A percentile compares a stretch with the other conserved stretches of the same genome.
Evolutionary conservation across 2,888 invertebrate genomes (phyloP).

Genomic region (Oeneis ivallda): DNA sequence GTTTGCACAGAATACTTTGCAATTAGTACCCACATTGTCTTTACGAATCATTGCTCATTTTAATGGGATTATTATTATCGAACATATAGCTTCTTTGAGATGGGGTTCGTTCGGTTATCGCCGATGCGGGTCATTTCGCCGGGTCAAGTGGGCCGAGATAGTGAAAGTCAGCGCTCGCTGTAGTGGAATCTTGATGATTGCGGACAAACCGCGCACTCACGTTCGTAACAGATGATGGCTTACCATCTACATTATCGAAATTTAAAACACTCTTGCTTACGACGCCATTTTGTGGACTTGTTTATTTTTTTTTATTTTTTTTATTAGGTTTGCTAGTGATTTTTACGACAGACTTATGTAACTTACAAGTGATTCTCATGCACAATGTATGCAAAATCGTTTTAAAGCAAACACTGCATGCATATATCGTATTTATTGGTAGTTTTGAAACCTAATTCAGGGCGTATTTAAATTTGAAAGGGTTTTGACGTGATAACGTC

Average conservation of each 20-base stretch:
- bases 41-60: background rate
- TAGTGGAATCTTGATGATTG: slow-evolving; percentile 12
- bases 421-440: too few species aligned
- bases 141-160: slow-evolving; percentile 21
- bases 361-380: too few species aligned
- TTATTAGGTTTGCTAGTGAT: too few species aligned
- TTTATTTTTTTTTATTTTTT: too few species aligned
- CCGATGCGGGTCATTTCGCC: slow-evolving; percentile 4
- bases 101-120: slow-evolving; percentile 6
- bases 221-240: background rate
- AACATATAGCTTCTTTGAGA: background rate
- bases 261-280: background rate
- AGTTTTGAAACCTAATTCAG: too few species aligned
- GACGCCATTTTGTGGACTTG: background rate
- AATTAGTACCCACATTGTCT: background rate
- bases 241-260: background rate
- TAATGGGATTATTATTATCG: background rate
- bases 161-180: slow-evolving; percentile 21
- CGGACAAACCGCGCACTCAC: slow-evolving; percentile 12
- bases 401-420: too few species aligned
- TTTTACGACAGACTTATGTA: too few species aligned
- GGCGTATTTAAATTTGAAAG: too few species aligned
- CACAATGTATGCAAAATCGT: too few species aligned
- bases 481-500: too few species aligned
- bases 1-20: too few species aligned